phyloP scores from a whole-genome alignment of 2,113 vertebrate species.

The Rallus limicola region DNA sequence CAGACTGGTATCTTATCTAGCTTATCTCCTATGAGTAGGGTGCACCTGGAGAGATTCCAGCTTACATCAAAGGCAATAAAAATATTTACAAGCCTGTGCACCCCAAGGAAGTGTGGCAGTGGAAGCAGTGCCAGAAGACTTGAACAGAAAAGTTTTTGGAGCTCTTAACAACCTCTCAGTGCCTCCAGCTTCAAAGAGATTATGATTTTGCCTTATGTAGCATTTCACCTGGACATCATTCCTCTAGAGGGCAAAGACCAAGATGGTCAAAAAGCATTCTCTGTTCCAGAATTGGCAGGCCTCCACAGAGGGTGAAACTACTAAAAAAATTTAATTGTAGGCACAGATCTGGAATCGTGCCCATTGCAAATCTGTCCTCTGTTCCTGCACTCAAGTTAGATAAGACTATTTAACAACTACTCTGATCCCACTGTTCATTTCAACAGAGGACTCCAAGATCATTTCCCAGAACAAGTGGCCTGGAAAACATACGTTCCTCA shows the following conservation, averaged over 20 bases:
- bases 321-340: not conserved
- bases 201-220: not conserved
- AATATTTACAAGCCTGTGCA: not conserved
- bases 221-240: not conserved
- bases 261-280: not conserved
- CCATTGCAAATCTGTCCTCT: not conserved
- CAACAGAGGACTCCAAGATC: not conserved
- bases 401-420: not conserved
- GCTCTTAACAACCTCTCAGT: not conserved
- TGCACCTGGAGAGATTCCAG: not conserved
- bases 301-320: not conserved
- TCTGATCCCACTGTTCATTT: not conserved
- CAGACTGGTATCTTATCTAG: too few species aligned
- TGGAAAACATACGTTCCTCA: not conserved
- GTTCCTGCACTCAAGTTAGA: not conserved
- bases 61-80: not conserved
- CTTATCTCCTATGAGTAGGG: not conserved
- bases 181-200: not conserved
- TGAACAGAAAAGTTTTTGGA: not conserved
- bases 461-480: not conserved
- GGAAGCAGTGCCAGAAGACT: not conserved
- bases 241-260: not conserved
- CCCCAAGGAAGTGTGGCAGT: not conserved
- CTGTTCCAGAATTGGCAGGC: not conserved
- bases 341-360: not conserved